phyloP scores from a whole-genome alignment of 2,113 vertebrate species.

The Menidia beryllina region DNA sequence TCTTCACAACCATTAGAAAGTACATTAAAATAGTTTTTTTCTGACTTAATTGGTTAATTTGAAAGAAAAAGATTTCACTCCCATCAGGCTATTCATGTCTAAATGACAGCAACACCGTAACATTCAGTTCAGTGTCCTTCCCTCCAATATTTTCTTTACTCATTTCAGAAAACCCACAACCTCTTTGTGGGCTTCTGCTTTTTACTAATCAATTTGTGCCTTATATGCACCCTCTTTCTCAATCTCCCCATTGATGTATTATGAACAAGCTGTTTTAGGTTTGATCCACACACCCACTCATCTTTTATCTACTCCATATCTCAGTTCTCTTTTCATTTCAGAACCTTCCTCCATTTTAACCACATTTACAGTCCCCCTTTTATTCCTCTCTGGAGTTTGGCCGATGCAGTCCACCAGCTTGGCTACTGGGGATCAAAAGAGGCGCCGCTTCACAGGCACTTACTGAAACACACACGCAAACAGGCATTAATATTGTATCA shows the following conservation, averaged over 20 bases:
- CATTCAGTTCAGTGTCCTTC: slow-evolving; percentile 6
- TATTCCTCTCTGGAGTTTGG: not conserved
- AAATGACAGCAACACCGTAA: not conserved
- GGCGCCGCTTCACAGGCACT: not conserved
- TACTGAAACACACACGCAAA: slow-evolving; percentile 1
- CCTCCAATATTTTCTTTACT: not conserved
- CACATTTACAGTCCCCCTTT: slow-evolving; percentile 1
- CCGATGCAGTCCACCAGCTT: slow-evolving; percentile 12
- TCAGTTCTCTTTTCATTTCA: slow-evolving; percentile 7
- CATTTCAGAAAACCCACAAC: not conserved
- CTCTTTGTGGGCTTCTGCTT: not conserved
- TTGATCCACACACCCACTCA: slow-evolving; percentile 11
- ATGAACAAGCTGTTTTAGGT: slow-evolving; percentile 34
- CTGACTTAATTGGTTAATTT: not conserved
- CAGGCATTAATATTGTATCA: slow-evolving; percentile 53
- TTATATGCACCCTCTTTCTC: not conserved
- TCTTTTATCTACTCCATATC: slow-evolving; percentile 12
- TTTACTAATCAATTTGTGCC: slow-evolving; percentile 6
- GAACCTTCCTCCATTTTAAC: slow-evolving; percentile 11
- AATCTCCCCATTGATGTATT: slow-evolving; percentile 42
- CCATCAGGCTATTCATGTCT: not conserved
- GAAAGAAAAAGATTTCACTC: not conserved
- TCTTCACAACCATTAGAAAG: not conserved
- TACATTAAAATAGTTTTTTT: not conserved
- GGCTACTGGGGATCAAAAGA: slow-evolving; percentile 1